Evolutionary conservation across 1,140 invertebrate genomes (phyloP).

Genomic region (Platyscapa corneri): DNA sequence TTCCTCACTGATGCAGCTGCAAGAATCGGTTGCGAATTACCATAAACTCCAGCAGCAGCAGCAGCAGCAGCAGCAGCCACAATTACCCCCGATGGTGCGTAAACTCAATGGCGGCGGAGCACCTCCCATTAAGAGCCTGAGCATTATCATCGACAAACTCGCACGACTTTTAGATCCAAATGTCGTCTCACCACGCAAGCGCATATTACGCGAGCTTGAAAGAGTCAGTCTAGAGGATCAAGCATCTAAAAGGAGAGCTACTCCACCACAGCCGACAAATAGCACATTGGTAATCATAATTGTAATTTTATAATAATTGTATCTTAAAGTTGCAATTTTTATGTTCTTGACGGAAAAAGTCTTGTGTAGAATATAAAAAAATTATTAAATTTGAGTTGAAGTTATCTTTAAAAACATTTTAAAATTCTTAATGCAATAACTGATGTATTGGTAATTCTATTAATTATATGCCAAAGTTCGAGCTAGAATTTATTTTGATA

Average conservation of each 20-base stretch:
- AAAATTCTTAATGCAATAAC: too few species aligned
- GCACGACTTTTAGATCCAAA: constrained; percentile 72
- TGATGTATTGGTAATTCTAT: too few species aligned
- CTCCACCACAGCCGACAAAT: constrained; percentile 65
- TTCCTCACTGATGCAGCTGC: constrained; percentile 64
- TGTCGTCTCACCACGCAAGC: constrained; percentile 82
- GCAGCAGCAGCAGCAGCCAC: background rate
- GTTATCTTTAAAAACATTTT: too few species aligned
- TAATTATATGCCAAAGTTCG: too few species aligned
- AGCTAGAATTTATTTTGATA: too few species aligned
- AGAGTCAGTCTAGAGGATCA: constrained; percentile 82
- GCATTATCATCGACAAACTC: constrained; percentile 72
- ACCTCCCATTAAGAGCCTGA: constrained; percentile 65
- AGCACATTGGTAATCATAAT: constrained; percentile 50
- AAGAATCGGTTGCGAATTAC: constrained; percentile 71
- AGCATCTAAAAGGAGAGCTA: constrained; percentile 70
- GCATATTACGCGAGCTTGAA: constrained; percentile 83
- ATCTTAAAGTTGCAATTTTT: background rate
- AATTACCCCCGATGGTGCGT: background rate
- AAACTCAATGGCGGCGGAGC: constrained; percentile 60
- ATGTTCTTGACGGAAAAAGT: too few species aligned
- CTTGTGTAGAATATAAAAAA: too few species aligned
- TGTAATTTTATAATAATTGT: background rate
- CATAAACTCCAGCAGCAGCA: constrained; percentile 41
- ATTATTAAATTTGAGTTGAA: too few species aligned